Percentiles rank a stretch among this genome's conserved stretches.
phyloP scores from a whole-genome alignment of 2,888 invertebrate species.

The Mesorhabditis belari region DNA sequence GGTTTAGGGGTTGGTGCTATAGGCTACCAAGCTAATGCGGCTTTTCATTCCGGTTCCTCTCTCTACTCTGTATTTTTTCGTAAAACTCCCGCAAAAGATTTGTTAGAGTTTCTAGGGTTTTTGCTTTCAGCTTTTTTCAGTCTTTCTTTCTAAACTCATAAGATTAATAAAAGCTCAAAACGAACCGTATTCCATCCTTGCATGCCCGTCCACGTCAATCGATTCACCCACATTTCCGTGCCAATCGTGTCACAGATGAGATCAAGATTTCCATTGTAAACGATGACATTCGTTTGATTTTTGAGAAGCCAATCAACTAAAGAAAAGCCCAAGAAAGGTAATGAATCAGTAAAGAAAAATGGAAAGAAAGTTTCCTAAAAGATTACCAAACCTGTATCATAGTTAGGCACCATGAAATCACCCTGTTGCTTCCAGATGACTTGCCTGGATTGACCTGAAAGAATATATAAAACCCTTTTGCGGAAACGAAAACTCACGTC shows the following conservation, averaged over 20 bases:
- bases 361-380: no score
- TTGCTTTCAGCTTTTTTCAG: no score
- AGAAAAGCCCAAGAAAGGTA: neutral
- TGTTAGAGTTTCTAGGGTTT: no score
- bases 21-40: no score
- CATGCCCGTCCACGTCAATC: conserved; percentile 65
- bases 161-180: no score
- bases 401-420: conserved; percentile 78
- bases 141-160: no score
- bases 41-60: no score
- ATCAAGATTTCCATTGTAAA: conserved; percentile 75
- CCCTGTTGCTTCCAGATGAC: conserved; percentile 64
- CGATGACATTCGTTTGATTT: conserved; percentile 62
- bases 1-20: no score
- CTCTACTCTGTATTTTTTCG: no score
- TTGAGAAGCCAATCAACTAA: conserved; percentile 30
- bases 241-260: conserved; percentile 77
- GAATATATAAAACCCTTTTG: neutral
- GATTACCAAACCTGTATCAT: conserved; percentile 65
- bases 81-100: no score
- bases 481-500: conserved; percentile 52
- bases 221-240: conserved; percentile 70
- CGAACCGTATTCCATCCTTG: conserved; percentile 60
- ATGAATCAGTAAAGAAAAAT: neutral
- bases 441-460: conserved; percentile 56